These are phyloP conservation scores for Nemoura dubitans DNA, from an alignment of 2,888 invertebrate species.

Conservation along the genomic window DNA sequence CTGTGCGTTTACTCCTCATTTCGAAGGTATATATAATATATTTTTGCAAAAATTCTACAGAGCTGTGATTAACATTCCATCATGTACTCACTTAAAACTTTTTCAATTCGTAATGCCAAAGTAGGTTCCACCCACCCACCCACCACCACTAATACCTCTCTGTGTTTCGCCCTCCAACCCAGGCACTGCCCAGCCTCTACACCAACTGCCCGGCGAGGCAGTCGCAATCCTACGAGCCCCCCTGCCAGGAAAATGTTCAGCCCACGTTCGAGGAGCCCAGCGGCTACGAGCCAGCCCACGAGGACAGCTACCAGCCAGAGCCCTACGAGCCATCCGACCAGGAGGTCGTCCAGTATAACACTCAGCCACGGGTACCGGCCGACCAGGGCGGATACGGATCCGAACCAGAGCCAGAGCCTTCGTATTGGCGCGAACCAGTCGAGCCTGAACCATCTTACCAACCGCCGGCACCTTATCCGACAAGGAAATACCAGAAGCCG, in stretches of 20 bases:
- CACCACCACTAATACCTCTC: too few relatives aligned
- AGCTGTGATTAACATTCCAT: too few relatives aligned
- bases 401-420: background rate
- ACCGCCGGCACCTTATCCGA: too few relatives aligned
- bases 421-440: background rate
- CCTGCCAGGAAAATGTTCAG: background rate
- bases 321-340: background rate
- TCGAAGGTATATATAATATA: too few relatives aligned
- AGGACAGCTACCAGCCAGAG: too few relatives aligned
- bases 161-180: background rate
- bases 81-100: too few relatives aligned
- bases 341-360: background rate
- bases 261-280: background rate
- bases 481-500: background rate
- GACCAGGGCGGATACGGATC: background rate
- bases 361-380: background rate
- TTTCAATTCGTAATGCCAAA: too few relatives aligned
- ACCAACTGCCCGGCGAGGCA: background rate
- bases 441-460: background rate
- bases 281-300: background rate
- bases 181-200: background rate
- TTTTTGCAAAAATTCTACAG: too few relatives aligned
- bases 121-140: too few relatives aligned
- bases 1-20: too few relatives aligned
- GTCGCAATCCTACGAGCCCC: background rate